Percentiles rank a stretch among this genome's conserved stretches.
phyloP scores from a whole-genome alignment of 1,140 invertebrate species.

The Drosophila repleta region DNA sequence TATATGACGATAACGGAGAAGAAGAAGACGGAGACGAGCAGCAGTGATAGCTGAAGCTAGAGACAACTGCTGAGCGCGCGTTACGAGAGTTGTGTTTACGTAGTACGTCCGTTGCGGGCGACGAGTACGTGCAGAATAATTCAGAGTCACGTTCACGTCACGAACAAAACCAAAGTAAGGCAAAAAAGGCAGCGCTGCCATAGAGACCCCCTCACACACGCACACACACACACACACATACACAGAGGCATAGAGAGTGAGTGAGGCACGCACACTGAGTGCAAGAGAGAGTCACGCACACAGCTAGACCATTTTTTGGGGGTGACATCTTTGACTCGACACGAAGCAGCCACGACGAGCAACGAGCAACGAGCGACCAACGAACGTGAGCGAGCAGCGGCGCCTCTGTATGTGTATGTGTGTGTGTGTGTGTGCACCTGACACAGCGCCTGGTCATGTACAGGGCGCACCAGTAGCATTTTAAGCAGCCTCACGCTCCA shows the following conservation, averaged over 20 bases:
- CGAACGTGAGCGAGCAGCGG: conserved; percentile 32
- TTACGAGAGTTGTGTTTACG: conserved; percentile 52
- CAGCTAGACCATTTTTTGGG: conserved; percentile 61
- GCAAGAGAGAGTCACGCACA: conserved; percentile 45
- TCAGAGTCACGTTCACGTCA: conserved; percentile 82
- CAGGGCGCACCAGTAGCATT: conserved; percentile 82
- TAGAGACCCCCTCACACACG: conserved; percentile 19
- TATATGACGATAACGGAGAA: conserved; percentile 24
- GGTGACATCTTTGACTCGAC: conserved; percentile 78
- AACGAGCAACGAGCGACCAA: conserved; percentile 29
- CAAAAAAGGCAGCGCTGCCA: conserved; percentile 63
- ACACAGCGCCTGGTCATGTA: conserved; percentile 79
- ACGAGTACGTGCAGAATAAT: conserved; percentile 84
- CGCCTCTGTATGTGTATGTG: conserved; percentile 26
- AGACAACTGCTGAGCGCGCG: conserved; percentile 20
- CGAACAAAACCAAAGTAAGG: conserved; percentile 83
- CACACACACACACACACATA: conserved; percentile 22
- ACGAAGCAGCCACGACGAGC: conserved; percentile 46
- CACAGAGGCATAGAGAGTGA: neutral
- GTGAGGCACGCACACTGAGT: neutral
- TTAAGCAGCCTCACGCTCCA: conserved; percentile 84
- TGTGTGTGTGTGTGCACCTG: conserved; percentile 75
- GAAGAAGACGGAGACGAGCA: neutral
- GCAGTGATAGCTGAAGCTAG: conserved; percentile 3
- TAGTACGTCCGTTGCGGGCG: conserved; percentile 82